These are phyloP conservation scores for Agrilus mali DNA, from an alignment of 2,888 invertebrate species.

Conservation along the genomic window DNA sequence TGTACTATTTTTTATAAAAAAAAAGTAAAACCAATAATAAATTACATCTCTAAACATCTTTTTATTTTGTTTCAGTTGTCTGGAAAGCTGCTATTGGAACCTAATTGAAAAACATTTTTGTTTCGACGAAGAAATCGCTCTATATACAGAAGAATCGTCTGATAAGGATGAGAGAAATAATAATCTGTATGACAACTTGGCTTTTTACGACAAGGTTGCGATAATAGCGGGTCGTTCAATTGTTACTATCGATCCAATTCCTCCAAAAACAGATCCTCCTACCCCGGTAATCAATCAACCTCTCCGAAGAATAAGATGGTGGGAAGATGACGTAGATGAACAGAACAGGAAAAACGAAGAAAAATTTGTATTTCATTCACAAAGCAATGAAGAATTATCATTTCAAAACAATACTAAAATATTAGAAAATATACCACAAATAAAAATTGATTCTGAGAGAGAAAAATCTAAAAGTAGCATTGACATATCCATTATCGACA, in stretches of 20 bases:
- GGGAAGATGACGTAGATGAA: slow-evolving; percentile 16
- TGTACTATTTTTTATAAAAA: too few relatives aligned
- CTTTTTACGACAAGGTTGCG: slow-evolving; percentile 33
- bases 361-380: not conserved
- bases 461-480: too few relatives aligned
- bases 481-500: too few relatives aligned
- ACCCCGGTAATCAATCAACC: slow-evolving; percentile 11
- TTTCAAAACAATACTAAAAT: not conserved
- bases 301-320: slow-evolving; percentile 20
- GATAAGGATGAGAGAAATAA: slow-evolving; percentile 22
- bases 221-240: slow-evolving; percentile 31
- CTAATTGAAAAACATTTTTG: slow-evolving; percentile 61
- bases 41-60: too few relatives aligned
- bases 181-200: slow-evolving; percentile 31
- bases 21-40: too few relatives aligned
- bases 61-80: slow-evolving; percentile 40
- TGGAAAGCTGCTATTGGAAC: slow-evolving; percentile 61
- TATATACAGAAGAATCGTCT: slow-evolving; percentile 35
- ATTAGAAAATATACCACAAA: not conserved
- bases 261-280: slow-evolving; percentile 20
- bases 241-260: slow-evolving; percentile 31
- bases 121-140: slow-evolving; percentile 57
- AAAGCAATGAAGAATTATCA: not conserved
- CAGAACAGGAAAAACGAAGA: slow-evolving; percentile 8
- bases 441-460: not conserved